Conservation (phyloP, 1,140 invertebrate genomes). For the Hydropsyche tenuis region DNA sequence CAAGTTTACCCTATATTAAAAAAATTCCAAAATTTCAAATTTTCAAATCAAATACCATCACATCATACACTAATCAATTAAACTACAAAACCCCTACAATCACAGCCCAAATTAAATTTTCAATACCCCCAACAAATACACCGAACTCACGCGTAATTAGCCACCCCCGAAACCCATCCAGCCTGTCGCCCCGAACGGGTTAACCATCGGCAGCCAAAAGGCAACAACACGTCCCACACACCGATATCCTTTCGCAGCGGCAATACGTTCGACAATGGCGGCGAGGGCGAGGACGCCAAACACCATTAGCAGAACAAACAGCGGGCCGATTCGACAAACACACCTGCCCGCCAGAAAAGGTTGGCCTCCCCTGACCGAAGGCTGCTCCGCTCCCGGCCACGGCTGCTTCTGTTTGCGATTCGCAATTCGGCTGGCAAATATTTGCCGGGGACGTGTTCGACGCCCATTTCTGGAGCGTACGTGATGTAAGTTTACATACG, state of each 20-base stretch:
- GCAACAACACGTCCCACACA: neutral
- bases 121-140: too few species aligned
- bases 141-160: too few species aligned
- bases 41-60: too few species aligned
- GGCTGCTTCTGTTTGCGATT: slow-evolving; percentile 26
- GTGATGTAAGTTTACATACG: too few species aligned
- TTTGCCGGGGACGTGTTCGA: slow-evolving; percentile 9
- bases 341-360: slow-evolving; percentile 26
- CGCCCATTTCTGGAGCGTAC: neutral
- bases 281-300: slow-evolving; percentile 5
- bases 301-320: slow-evolving; percentile 35
- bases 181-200: too few species aligned
- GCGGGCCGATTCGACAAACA: slow-evolving; percentile 14
- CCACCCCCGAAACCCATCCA: neutral
- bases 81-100: too few species aligned
- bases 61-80: too few species aligned
- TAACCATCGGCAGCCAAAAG: slow-evolving; percentile 11
- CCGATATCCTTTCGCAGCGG: neutral
- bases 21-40: too few species aligned
- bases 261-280: neutral
- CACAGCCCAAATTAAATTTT: too few species aligned
- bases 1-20: too few species aligned
- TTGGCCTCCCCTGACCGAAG: slow-evolving; percentile 1
- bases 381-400: too few species aligned
- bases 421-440: slow-evolving; percentile 27